Evolutionary conservation across 1,140 invertebrate species (phyloP), one percentile per base, ranked within the genome.

Genomic region (Papilio xuthus): DNA sequence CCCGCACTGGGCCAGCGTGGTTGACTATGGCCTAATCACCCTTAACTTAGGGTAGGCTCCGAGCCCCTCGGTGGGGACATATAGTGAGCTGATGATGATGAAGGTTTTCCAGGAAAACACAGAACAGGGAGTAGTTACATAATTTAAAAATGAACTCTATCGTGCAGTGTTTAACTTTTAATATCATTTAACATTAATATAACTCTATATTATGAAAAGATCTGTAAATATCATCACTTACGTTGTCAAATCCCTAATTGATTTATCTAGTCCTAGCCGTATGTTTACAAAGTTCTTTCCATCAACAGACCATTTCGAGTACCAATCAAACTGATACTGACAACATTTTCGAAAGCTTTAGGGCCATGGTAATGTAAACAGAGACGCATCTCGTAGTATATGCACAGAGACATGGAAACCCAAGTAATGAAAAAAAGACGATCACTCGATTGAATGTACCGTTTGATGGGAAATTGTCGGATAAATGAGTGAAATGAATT

Each of bases 401-500:
- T 73, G 71, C 71, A 47, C 41, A 26, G 71, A 44, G 70, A 26
- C 42, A 15, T 50, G 41, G 77, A 41, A 76, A 77, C 75, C 75
- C 70, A 77, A 75, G 79, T 80, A 71, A 73, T 44, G 50, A 80
- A 80, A 71, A 56, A 80, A 80, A 77, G 74, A 77, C 37, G 37
- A 72, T 37, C 42, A 23, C n/a, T 15, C 20, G 41, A 78, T 80
- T 60, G 71, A 80, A 80, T 80, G 76, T 78, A 70, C 77, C 79
- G 60, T 80, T 80, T 80, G 79, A 78, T 74, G 47, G 79, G 79
- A 73, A 80, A 80, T 80, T 80, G 76, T 77, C 6, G 76, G 71
- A 71, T 74, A 78, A 80, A 78, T 78, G 75, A 69, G 70, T 71
- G 76, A 53, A 73, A 50, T 15, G 71, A 26, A 73, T 73, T 72